Conservation (phyloP, 2,113 vertebrate genomes). For the Silurus meridionalis region DNA sequence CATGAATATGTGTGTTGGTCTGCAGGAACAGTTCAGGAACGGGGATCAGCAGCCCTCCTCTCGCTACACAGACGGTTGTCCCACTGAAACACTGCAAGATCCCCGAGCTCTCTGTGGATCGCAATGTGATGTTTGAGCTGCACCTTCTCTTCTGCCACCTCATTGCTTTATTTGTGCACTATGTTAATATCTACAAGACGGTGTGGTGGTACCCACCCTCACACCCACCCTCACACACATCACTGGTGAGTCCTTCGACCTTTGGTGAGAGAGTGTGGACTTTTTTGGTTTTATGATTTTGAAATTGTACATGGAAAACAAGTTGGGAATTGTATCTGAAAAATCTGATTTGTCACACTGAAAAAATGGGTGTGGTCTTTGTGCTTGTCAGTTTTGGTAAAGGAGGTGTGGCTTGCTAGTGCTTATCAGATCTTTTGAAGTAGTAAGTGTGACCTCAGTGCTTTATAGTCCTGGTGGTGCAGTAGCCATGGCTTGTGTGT, state of each 20-base stretch:
- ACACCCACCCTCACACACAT: constrained; percentile 92
- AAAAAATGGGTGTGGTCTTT: no score
- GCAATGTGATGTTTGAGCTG: constrained; percentile 89
- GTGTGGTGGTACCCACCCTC: constrained; percentile 98
- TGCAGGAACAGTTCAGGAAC: constrained; percentile 89
- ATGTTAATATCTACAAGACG: constrained; percentile 98
- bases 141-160: constrained; percentile 98
- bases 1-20: neutral
- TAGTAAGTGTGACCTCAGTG: neutral
- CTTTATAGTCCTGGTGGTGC: neutral
- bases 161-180: constrained; percentile 94
- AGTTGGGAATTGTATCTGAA: no score
- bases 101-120: constrained; percentile 89
- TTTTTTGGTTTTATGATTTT: no score
- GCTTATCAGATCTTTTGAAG: neutral
- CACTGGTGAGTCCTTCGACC: constrained; percentile 80
- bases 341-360: no score
- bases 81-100: constrained; percentile 95
- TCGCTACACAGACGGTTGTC: constrained; percentile 90
- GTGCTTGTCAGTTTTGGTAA: neutral
- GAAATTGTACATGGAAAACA: no score
- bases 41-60: constrained; percentile 89
- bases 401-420: neutral
- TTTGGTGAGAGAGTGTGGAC: neutral
- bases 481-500: no score